Base-by-base conservation (phyloP, 2,797 vertebrate species). In the Ptychobarbus kaznakovi region DNA sequence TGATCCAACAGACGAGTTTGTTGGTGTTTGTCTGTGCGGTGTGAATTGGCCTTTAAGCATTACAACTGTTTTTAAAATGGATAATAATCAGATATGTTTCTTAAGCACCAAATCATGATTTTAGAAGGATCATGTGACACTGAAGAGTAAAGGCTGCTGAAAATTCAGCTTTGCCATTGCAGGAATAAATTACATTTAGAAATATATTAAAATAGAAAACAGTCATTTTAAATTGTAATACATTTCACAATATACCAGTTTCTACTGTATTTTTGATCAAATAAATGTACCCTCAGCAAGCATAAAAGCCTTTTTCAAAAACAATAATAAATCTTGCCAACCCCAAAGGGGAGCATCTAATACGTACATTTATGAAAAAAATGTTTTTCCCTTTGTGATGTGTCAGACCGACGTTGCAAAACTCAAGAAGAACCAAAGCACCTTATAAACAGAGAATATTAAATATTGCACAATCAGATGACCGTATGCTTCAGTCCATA, bases 281-380 rank as follows among this genome's bases (percentile, higher is more conserved):
- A 58, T n/a, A 61, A 77, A 61, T 58, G 32, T 4, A 42, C 7
- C 35, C 20, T 58, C 4, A 12, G 35, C 13, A 58, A 58, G 7
- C 1, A 40, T 40, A 40, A 40, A 22, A 9, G 0, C n/a, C 35
- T 20, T 32, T 35, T 53, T 75, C 10, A 53, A 76, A 38, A 38
- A 20, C 38, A 78, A 20, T 74, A 51, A 74, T 51, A 58, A 38
- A 81, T 49, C 11, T 70, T 9, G 10, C 25, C 28, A 44, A 44
- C n/a, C 7, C 76, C 81, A 70, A 86, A 28, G 63, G 51, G 83
- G 49, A 79, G 56, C 69, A 81, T 76, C 72, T 35, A 44, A 56
- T n/a, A 85, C 6, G 0, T 16, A 51, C 32, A 46, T 87, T 81
- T 83, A n/a, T 70, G 63, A n/a, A 25, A 9, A 28, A 28, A 28